Percentiles rank a stretch among this genome's conserved stretches.
Conservation (phyloP, 1,140 invertebrate species). For the Drosophila melanica region DNA sequence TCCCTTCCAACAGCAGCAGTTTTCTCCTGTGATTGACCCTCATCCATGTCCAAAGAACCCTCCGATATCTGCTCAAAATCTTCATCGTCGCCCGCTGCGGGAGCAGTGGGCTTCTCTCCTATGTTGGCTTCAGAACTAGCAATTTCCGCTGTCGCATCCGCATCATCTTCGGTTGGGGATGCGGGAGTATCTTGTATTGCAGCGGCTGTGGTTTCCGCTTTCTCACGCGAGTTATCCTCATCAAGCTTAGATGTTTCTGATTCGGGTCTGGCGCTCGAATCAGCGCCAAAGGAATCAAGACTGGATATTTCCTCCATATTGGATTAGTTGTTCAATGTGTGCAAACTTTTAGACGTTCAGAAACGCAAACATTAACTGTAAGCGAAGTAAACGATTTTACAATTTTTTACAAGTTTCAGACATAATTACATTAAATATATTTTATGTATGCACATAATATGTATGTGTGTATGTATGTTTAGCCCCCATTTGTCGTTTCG, state of each 20-base stretch:
- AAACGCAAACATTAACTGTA: slow-evolving; percentile 71
- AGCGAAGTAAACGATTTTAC: slow-evolving; percentile 9
- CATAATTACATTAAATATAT: background rate
- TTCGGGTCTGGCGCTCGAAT: slow-evolving; percentile 65
- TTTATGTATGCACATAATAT: slow-evolving; percentile 6
- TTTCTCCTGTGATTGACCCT: slow-evolving; percentile 66
- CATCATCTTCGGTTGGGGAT: slow-evolving; percentile 59
- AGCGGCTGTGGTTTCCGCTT: slow-evolving; percentile 19
- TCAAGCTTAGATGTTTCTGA: slow-evolving; percentile 62
- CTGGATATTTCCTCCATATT: slow-evolving; percentile 81
- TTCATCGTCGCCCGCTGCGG: slow-evolving; percentile 45
- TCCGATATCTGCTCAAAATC: slow-evolving; percentile 81
- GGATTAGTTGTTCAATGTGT: slow-evolving; percentile 22
- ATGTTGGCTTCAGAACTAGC: background rate
- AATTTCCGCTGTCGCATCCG: slow-evolving; percentile 23
- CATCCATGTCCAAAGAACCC: slow-evolving; percentile 72
- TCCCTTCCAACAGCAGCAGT: slow-evolving; percentile 14
- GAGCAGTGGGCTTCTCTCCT: slow-evolving; percentile 12
- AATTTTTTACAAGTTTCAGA: background rate
- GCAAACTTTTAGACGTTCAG: slow-evolving; percentile 36
- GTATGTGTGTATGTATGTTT: slow-evolving; percentile 8
- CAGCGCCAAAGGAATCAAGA: slow-evolving; percentile 74
- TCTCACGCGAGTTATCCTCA: slow-evolving; percentile 43
- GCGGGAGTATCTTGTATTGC: slow-evolving; percentile 53
- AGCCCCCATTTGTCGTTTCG: slow-evolving; percentile 32